Evolutionary conservation across 2,888 invertebrate genomes (phyloP).

Genomic region (Megamerina dolium): DNA sequence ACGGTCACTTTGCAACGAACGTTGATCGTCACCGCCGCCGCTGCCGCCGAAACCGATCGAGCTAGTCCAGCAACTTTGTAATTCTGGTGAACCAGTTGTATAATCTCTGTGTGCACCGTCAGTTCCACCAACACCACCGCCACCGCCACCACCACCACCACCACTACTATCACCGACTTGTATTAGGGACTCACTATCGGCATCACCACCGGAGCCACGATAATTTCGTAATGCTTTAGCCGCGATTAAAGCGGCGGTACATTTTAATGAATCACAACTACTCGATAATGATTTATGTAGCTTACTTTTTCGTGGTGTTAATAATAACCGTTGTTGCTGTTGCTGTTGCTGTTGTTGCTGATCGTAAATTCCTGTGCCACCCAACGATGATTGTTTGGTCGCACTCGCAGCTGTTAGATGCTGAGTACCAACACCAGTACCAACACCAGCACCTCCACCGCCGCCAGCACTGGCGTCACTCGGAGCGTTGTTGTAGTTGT

Average conservation of each 20-base stretch:
- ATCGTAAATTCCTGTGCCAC: too few relatives aligned
- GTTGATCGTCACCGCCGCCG: conserved; percentile 33
- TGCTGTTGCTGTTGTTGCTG: too few relatives aligned
- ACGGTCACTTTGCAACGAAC: conserved; percentile 24
- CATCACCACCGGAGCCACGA: conserved; percentile 16
- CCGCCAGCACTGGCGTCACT: conserved; percentile 7
- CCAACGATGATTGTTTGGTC: too few relatives aligned
- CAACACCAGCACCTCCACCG: too few relatives aligned
- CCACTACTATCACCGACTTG: background rate
- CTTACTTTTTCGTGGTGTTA: conserved; percentile 2
- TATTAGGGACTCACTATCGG: conserved; percentile 32
- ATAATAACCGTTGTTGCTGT: conserved; percentile 10
- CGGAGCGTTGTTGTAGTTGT: conserved; percentile 14
- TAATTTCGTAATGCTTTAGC: conserved; percentile 17
- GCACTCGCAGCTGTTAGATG: too few relatives aligned
- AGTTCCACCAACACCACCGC: background rate
- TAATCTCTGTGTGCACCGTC: conserved; percentile 17
- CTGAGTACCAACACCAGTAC: too few relatives aligned
- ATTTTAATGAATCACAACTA: conserved; percentile 41
- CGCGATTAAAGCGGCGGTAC: conserved; percentile 20
- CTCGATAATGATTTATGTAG: conserved; percentile 39
- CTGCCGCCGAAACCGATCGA: conserved; percentile 16
- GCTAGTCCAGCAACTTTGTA: conserved; percentile 17
- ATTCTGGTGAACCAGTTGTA: background rate
- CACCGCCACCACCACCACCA: conserved; percentile 6